These are phyloP conservation scores for Mactromeris polynyma DNA, from an alignment of 2,888 invertebrate genomes.

Conservation along the genomic window DNA sequence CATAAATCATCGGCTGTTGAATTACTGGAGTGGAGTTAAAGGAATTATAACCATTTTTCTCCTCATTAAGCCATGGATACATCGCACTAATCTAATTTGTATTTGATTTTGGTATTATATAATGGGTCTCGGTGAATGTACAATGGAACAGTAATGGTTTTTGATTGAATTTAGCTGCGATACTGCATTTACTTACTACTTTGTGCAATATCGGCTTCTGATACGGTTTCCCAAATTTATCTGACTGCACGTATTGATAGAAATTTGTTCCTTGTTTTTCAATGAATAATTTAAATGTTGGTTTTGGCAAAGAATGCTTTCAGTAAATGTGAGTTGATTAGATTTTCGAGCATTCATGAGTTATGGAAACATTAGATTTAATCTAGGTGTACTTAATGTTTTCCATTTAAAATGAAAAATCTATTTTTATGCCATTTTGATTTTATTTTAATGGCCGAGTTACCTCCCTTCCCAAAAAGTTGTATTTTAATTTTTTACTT, in stretches of 20 bases:
- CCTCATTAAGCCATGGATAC: neutral
- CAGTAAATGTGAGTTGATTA: neutral
- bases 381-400: too few species aligned
- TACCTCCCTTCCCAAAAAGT: too few species aligned
- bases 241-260: neutral
- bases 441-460: too few species aligned
- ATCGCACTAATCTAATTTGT: neutral
- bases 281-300: slow-evolving; percentile 1
- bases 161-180: neutral
- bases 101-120: neutral
- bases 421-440: too few species aligned
- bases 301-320: neutral
- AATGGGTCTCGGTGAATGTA: neutral
- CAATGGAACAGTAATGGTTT: neutral
- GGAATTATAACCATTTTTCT: neutral
- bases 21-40: neutral
- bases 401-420: too few species aligned
- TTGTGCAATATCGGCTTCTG: neutral
- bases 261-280: neutral
- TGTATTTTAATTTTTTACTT: too few species aligned
- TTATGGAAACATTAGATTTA: too few species aligned
- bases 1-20: neutral
- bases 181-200: neutral
- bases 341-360: too few species aligned
- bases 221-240: neutral